Conservation (phyloP, 2,797 vertebrate genomes). For the Enteromius viviparus region DNA sequence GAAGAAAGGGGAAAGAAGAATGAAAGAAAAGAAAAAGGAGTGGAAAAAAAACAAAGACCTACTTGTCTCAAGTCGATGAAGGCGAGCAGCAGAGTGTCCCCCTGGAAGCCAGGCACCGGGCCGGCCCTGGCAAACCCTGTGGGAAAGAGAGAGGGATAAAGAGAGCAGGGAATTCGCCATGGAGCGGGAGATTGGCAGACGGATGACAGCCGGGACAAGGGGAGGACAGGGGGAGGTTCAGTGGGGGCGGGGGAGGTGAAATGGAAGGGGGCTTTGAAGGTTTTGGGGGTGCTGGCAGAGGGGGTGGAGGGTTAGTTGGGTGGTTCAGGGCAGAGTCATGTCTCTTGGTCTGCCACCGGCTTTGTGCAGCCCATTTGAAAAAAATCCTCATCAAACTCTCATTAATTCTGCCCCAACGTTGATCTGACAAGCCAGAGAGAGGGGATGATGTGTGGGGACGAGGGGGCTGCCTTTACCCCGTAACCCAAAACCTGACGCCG, state of each 20-base stretch:
- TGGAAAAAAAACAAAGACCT: slow-evolving; percentile 94
- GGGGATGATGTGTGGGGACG: slow-evolving; percentile 61
- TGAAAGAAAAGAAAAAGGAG: slow-evolving; percentile 78
- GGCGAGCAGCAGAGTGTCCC: slow-evolving; percentile 99
- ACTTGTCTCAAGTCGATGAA: slow-evolving; percentile 99
- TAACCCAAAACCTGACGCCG: slow-evolving; percentile 82
- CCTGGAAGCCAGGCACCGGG: slow-evolving; percentile 99
- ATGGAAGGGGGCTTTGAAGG: slow-evolving; percentile 76
- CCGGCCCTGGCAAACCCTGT: slow-evolving; percentile 99
- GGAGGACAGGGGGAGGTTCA: slow-evolving; percentile 84
- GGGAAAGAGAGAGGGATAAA: slow-evolving; percentile 95
- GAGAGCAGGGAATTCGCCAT: slow-evolving; percentile 89
- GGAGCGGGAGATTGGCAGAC: slow-evolving; percentile 99
- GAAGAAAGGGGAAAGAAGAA: slow-evolving; percentile 68
- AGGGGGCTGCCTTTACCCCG: slow-evolving; percentile 79
- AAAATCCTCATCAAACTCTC: slow-evolving; percentile 88
- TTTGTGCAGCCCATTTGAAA: slow-evolving; percentile 85
- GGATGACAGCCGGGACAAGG: slow-evolving; percentile 96
- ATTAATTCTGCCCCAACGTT: slow-evolving; percentile 89
- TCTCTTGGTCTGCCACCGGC: slow-evolving; percentile 84
- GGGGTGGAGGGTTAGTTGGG: slow-evolving; percentile 77
- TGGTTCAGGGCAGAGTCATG: slow-evolving; percentile 86
- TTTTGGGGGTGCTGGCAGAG: slow-evolving; percentile 58
- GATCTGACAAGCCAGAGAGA: slow-evolving; percentile 79
- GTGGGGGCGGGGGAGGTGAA: slow-evolving; percentile 56